Evolutionary conservation across 2,888 invertebrate genomes (phyloP).

Genomic region (Cephus pulcher): DNA sequence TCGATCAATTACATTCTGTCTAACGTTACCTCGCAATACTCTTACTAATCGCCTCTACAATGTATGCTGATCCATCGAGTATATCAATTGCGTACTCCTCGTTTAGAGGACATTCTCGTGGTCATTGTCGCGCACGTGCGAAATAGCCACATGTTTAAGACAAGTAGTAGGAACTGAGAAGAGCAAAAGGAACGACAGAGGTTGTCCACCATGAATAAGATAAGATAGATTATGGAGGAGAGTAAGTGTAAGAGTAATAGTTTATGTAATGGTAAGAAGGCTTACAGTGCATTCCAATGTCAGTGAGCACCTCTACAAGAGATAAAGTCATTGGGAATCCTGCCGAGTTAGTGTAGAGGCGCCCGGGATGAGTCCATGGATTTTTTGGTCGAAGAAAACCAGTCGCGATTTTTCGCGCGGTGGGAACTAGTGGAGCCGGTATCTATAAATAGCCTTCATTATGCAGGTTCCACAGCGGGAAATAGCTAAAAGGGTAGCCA

Average conservation of each 20-base stretch:
- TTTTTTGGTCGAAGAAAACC: conserved; percentile 38
- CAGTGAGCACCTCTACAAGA: not conserved
- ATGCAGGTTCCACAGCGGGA: conserved; percentile 22
- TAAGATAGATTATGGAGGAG: not conserved
- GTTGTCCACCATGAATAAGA: not conserved
- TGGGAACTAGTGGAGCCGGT: conserved; percentile 53
- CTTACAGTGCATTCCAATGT: not conserved
- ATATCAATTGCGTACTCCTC: not conserved
- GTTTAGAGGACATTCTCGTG: not conserved
- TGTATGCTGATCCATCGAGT: not conserved
- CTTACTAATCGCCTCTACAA: not conserved
- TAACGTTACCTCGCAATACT: not conserved
- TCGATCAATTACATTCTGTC: not conserved
- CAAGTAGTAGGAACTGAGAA: not conserved
- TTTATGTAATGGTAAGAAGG: not conserved
- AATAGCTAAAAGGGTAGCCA: conserved; percentile 41
- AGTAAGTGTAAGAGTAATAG: not conserved
- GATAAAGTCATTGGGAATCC: not conserved
- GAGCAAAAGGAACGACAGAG: not conserved
- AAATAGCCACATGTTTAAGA: not conserved
- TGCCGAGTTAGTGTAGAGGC: not conserved
- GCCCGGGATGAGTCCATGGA: conserved; percentile 6
- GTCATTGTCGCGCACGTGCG: not conserved
- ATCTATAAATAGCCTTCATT: conserved; percentile 60
- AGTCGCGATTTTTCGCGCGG: conserved; percentile 50